Evolutionary conservation across 2,113 vertebrate genomes (phyloP), one percentile per base, ranked within the genome.

Genomic region (Onychostoma macrolepis): DNA sequence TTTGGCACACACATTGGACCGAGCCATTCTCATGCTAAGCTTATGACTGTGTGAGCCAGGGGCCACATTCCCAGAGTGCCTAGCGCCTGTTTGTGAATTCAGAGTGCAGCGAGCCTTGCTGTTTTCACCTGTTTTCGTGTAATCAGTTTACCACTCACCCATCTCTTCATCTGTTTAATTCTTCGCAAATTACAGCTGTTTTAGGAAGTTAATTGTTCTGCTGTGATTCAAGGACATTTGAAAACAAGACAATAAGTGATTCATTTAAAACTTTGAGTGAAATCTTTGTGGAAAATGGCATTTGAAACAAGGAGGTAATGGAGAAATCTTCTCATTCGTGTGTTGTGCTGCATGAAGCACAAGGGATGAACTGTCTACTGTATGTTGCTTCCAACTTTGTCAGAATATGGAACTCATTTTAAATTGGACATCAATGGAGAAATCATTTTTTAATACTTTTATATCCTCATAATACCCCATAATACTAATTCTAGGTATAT

Each of bases 1-100:
- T 89, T 89, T 90, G 92, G 93, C 92, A 82, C 48, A 71, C 84
- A 65, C 81, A 65, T 75, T 50, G 76, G 61, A 71, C 61, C 7
- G 38, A 67, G 36, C 36, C n/a, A 43, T 80, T 80, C 77, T 80
- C 77, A 58, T 80, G 69, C 30, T 36, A 13, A 74, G 79, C 38
- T 43, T 75, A 45, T 21, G 33, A 61, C 48, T 61, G 61, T 65
- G 28, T 61, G 86, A 65, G 83, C 86, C 78, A 87, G 83, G 83
- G 79, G 78, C 56, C 86, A 71, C 86, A 63, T 61, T 65, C 69
- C 69, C 69, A 36, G 83, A 80, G 82, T 56, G 74, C 58, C 84
- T 74, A 65, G 81, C 72, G 19, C 11, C 69, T 84, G 85, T 63
- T 53, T 83, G 65, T 65, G 50, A 85, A 89, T 77, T 71, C 38